phyloP scores from a whole-genome alignment of 2,797 vertebrate species.

The Pristis pectinata region DNA sequence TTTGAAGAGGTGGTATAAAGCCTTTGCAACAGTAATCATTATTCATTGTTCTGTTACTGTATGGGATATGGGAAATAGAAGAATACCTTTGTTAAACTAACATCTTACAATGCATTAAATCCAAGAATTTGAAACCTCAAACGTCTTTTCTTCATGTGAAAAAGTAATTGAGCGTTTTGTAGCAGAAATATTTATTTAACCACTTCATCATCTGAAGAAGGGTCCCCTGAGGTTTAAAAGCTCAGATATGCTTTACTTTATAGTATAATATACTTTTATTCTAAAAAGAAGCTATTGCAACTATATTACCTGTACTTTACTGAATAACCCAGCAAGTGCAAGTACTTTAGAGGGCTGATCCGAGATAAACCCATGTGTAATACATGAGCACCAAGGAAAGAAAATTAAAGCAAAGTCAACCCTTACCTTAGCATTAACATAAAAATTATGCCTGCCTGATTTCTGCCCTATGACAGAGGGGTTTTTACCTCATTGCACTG shows the following conservation, averaged over 20 bases:
- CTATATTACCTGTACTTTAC: constrained; percentile 32
- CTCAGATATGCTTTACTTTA: constrained; percentile 37
- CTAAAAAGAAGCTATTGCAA: constrained; percentile 38
- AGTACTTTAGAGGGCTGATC: constrained; percentile 29
- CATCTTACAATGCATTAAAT: constrained; percentile 32
- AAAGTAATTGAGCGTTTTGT: constrained; percentile 30
- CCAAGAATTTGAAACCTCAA: constrained; percentile 37
- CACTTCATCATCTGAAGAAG: constrained; percentile 35
- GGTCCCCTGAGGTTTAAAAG: constrained; percentile 38
- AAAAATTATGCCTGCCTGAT: constrained; percentile 37
- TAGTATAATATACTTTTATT: constrained; percentile 37
- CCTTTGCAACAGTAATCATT: background rate
- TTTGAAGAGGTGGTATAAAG: background rate
- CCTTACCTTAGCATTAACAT: constrained; percentile 51
- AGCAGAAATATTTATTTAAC: constrained; percentile 37
- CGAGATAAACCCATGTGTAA: constrained; percentile 35
- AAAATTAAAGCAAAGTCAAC: constrained; percentile 69
- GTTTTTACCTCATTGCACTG: constrained; percentile 31
- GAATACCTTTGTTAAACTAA: constrained; percentile 31
- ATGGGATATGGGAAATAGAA: constrained; percentile 25
- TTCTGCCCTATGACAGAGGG: constrained; percentile 38
- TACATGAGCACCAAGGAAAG: constrained; percentile 50
- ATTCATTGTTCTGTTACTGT: background rate
- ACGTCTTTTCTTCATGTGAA: constrained; percentile 36
- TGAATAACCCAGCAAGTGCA: constrained; percentile 34